Conservation (phyloP, 2,113 vertebrate genomes). For the Oreocharis arfaki region DNA sequence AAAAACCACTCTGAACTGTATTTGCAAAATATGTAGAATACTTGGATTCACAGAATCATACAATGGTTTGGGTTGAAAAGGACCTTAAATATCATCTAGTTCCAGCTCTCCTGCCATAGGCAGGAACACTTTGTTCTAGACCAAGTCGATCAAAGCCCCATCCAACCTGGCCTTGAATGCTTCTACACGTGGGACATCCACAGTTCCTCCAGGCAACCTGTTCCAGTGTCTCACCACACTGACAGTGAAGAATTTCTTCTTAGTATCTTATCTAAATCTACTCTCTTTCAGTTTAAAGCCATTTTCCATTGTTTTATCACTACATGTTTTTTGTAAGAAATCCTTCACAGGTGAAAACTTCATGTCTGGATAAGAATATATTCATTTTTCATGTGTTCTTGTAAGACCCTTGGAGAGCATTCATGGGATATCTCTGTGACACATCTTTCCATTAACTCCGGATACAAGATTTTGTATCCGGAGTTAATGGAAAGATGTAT, state of each 20-base stretch:
- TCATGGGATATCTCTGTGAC: background rate
- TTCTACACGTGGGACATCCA: background rate
- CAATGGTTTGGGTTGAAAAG: background rate
- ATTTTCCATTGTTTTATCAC: background rate
- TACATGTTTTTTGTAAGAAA: background rate
- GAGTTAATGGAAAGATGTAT: background rate
- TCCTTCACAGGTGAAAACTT: background rate
- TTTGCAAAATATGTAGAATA: background rate
- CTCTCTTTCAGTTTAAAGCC: background rate
- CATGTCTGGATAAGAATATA: background rate
- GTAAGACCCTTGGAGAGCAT: background rate
- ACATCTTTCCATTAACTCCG: background rate
- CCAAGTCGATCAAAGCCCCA: background rate
- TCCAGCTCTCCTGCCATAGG: background rate
- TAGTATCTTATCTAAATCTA: background rate
- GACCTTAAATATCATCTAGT: too few species aligned
- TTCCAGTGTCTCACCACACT: background rate
- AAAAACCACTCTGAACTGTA: background rate
- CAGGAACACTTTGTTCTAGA: background rate
- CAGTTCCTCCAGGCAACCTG: background rate
- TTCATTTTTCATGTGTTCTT: background rate
- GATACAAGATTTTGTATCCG: background rate
- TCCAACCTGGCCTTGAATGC: background rate
- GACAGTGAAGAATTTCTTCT: background rate
- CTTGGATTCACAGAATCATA: background rate